Base-by-base conservation (phyloP, 2,888 invertebrate species). In the Limnephilus lunatus region DNA sequence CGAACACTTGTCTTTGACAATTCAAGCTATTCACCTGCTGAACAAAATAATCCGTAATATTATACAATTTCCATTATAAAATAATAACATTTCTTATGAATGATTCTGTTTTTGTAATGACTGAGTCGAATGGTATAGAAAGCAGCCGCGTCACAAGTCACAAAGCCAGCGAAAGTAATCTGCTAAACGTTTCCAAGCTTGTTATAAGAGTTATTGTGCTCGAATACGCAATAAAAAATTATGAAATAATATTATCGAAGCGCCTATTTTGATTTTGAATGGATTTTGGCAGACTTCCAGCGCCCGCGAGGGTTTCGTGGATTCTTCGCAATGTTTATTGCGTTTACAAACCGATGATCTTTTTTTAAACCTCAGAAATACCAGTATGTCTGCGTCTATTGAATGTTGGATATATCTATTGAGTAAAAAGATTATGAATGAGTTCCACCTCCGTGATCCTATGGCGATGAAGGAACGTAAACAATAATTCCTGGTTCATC, bases 381-480 rank as follows among this genome's bases (percentile, higher is more conserved):
- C 68, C 68, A 68, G 68, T 68, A n/a, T n/a, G 25, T 25, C 32
- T 32, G 83, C 83, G 83, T 83, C 83, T 35, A 83, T 83, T 39
- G 83, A 83, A 32, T 35, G 83, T 25, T 35, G 83, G 32, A 83
- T 35, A 83, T 83, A 83, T 35, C 83, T 83, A 32, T 83, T 39
- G 83, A 82, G 83, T 83, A 83, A 83, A 83, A 32, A 83, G 31
- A 68, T 68, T 68, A 83, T 83, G 83, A 83, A 83, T 83, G 83
- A 83, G 83, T n/a, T 39, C 25, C 31, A 39, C 31, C 35, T 83
- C 35, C 19, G 12, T 68, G n/a, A 68, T 68, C 68, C 68, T 68
- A 68, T 9, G 68, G 68, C 68, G 25, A 25, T 68, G 68, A 25
- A 68, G 68, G 7, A 68, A 68, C n/a, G 68, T 25, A 68, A 68